Conservation (phyloP, 2,888 invertebrate species). For the Caprella mutica region DNA sequence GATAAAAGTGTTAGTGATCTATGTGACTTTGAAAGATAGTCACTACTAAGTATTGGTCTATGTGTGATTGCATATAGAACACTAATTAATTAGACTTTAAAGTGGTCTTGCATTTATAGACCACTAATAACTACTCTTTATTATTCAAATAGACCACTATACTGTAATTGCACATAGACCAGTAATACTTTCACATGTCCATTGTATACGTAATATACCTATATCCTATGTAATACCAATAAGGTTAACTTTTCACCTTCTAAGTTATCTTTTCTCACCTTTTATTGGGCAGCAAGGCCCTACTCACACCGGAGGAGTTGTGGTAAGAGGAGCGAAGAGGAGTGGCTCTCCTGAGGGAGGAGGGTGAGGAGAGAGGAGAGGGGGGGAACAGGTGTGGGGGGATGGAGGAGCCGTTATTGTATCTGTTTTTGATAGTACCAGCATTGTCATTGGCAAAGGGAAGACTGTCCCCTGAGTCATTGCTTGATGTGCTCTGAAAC, state of each 20-base stretch:
- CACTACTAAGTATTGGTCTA: too few relatives aligned
- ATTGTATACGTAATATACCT: not conserved
- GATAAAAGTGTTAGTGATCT: too few relatives aligned
- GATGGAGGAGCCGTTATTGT: slow-evolving; percentile 37
- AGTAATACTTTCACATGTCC: not conserved
- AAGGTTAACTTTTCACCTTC: not conserved
- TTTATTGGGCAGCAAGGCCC: not conserved
- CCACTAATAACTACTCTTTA: not conserved
- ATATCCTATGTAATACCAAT: not conserved
- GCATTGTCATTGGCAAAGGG: slow-evolving; percentile 98
- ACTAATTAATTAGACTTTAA: not conserved
- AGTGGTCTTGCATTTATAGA: not conserved
- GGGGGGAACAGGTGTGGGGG: slow-evolving; percentile 19
- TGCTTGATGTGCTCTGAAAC: slow-evolving; percentile 79
- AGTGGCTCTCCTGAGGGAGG: not conserved
- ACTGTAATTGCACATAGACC: not conserved
- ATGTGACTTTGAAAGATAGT: too few relatives aligned
- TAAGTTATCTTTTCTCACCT: too few relatives aligned
- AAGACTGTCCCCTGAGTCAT: slow-evolving; percentile 68
- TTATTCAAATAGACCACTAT: not conserved
- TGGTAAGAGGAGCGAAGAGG: not conserved
- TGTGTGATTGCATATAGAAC: not conserved
- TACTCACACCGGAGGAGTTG: not conserved
- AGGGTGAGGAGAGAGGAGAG: slow-evolving; percentile 19
- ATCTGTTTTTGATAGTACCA: slow-evolving; percentile 86